phyloP scores from a whole-genome alignment of 2,797 vertebrate species.

The Decapterus maruadsi region DNA sequence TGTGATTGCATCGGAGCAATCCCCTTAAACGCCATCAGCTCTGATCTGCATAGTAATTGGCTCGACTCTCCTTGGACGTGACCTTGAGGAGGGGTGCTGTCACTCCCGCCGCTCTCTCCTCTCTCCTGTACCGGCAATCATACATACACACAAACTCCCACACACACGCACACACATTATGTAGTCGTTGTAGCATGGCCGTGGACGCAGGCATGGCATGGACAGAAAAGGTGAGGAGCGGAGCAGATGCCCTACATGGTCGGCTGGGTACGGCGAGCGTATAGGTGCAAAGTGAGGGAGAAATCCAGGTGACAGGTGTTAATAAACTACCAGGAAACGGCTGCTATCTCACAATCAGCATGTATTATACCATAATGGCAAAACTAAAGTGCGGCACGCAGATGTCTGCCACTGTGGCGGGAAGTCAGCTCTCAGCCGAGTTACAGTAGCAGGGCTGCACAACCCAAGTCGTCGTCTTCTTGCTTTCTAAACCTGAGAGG shows the following conservation, averaged over 20 bases:
- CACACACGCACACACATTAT: constrained; percentile 17
- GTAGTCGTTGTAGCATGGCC: constrained; percentile 2
- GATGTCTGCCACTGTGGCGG: constrained; percentile 27
- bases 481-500: constrained; percentile 16
- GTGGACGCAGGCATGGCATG: constrained; percentile 33
- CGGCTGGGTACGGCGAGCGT: constrained; percentile 18
- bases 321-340: constrained; percentile 65
- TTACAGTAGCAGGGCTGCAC: constrained; percentile 9
- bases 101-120: constrained; percentile 86
- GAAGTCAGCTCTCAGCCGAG: constrained; percentile 13
- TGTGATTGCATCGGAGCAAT: constrained; percentile 98
- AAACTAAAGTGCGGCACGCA: constrained; percentile 31
- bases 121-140: constrained; percentile 83
- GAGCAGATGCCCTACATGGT: constrained; percentile 42
- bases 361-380: constrained; percentile 41
- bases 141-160: constrained; percentile 45
- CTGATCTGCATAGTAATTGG: constrained; percentile 99
- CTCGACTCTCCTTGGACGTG: constrained; percentile 93
- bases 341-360: constrained; percentile 44
- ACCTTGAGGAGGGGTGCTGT: constrained; percentile 95
- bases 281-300: constrained; percentile 33
- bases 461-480: constrained; percentile 36
- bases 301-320: constrained; percentile 68
- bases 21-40: constrained; percentile 96
- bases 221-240: constrained; percentile 49